Conservation (phyloP, 2,113 vertebrate genomes). For the Falcunculus frontatus region DNA sequence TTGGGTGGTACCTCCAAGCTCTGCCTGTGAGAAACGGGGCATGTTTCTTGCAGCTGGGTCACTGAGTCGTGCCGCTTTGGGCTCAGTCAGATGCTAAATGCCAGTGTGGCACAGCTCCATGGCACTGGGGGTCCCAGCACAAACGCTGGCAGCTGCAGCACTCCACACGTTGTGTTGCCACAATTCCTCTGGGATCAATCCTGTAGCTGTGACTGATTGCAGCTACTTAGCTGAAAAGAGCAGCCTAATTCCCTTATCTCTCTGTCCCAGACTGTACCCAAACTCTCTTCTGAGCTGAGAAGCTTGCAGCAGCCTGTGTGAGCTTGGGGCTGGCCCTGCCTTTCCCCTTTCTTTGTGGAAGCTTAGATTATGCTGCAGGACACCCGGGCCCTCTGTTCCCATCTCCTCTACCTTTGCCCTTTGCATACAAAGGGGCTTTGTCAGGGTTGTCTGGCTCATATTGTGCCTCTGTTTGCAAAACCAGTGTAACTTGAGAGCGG, state of each 20-base stretch:
- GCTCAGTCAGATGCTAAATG: background rate
- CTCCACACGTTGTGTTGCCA: background rate
- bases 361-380: conserved; percentile 26
- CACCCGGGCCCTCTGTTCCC: background rate
- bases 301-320: background rate
- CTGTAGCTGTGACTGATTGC: conserved; percentile 44
- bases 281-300: conserved; percentile 5
- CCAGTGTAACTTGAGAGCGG: conserved; percentile 14
- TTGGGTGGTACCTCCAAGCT: background rate
- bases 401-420: conserved; percentile 58
- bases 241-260: conserved; percentile 61
- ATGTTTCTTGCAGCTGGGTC: background rate
- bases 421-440: conserved; percentile 45
- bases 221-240: conserved; percentile 48
- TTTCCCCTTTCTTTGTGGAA: conserved; percentile 22
- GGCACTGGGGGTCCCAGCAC: background rate
- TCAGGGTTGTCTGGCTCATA: conserved; percentile 46
- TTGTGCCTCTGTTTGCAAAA: conserved; percentile 48
- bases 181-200: conserved; percentile 15
- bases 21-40: background rate
- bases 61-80: background rate
- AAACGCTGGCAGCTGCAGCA: background rate
- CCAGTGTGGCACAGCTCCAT: background rate
- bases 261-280: conserved; percentile 10
- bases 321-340: background rate